Evolutionary conservation across 2,797 vertebrate species (phyloP), one percentile per base, ranked within the genome.

Genomic region (Crenichthys baileyi): DNA sequence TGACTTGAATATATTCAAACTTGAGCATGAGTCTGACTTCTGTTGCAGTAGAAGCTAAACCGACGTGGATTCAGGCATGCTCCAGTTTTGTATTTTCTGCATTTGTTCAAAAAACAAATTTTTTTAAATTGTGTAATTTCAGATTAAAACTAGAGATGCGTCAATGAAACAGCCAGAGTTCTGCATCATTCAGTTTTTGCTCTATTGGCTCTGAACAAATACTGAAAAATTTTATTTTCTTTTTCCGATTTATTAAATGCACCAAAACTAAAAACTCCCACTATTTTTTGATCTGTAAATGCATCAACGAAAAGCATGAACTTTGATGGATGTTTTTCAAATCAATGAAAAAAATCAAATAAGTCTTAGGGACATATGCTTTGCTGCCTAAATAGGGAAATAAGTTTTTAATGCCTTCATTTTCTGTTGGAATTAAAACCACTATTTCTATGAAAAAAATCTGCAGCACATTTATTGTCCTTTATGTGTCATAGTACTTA

Each of bases 1-100:
- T 77, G 53, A 82, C 77, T 74, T 84, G 70, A 75, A 83, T 76
- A 73, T 80, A 82, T 88, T 88, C 53, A 72, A 55, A 83, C 83
- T 76, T 55, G 16, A 77, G 77, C 73, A 79, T 51, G 48, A 76
- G 72, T 70, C 48, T 58, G 50, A 80, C 26, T 73, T 75, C 51
- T 84, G 63, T 29, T 51, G 31, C 55, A 75, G 65, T 60, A 11
- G 56, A 84, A 81, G 67, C 60, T 70, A 78, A 76, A 56, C 44
- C 15, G 2, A 68, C 77, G 61, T 74, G 7, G 11, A 83, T 74
- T 77, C 70, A 9, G 48, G 80, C 44, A 72, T 68, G 12, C 55
- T 73, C 81, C 1, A 75, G 74, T 80, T 68, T 67, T 7, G 5
- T 24, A 72, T 83, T 79, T 65, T 2, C 51, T 67, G 60, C 58